Conservation (phyloP, 2,888 invertebrate genomes). For the Ectemnius continuus region DNA sequence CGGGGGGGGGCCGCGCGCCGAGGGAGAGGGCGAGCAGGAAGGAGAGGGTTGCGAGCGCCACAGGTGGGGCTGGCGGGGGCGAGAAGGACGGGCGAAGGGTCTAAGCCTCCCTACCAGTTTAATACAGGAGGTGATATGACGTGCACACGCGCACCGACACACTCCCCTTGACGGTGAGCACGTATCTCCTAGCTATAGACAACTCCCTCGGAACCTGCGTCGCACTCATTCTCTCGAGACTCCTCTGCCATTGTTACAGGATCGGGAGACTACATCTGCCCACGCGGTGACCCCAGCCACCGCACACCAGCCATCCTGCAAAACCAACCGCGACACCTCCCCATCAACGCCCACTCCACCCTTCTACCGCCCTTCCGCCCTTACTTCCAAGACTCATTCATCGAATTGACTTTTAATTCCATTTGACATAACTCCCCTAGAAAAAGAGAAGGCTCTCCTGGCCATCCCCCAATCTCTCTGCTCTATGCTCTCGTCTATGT, state of each 20-base stretch:
- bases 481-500: no score
- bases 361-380: no score
- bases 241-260: conserved; percentile 17
- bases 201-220: not conserved
- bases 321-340: not conserved
- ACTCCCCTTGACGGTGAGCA: not conserved
- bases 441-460: no score
- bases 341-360: not conserved
- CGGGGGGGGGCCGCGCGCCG: not conserved
- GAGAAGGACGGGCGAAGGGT: not conserved
- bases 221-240: not conserved
- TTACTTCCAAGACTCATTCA: no score
- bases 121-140: conserved; percentile 26
- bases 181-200: no score
- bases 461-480: no score
- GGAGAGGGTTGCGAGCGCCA: not conserved
- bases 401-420: no score
- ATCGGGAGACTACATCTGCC: conserved; percentile 40
- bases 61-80: not conserved
- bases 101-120: conserved; percentile 22
- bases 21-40: not conserved
- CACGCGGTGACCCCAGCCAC: conserved; percentile 57
- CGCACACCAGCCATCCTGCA: conserved; percentile 41
- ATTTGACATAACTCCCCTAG: no score
- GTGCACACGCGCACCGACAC: conserved; percentile 31